Percentiles rank a stretch among this genome's conserved stretches.
Conservation (phyloP, 2,113 vertebrate species). For the Salvelinus namaycush region DNA sequence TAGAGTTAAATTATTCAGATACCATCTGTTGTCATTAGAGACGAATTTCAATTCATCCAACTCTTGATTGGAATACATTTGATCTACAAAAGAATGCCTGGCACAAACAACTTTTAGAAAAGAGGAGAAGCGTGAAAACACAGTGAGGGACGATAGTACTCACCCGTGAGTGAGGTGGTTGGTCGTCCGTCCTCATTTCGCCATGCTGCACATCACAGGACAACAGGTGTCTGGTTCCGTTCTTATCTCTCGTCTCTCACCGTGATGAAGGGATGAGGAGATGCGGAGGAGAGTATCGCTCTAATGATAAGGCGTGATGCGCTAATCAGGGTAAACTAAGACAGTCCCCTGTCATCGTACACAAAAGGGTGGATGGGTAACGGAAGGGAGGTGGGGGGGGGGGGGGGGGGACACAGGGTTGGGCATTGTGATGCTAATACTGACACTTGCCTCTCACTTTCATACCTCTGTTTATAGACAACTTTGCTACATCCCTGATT, state of each 20-base stretch:
- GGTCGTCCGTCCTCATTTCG: constrained; percentile 36
- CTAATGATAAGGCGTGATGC: constrained; percentile 20
- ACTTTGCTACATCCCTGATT: no score
- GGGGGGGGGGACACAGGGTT: constrained; percentile 28
- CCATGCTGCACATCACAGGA: constrained; percentile 11
- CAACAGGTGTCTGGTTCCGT: constrained; percentile 26
- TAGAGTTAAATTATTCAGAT: no score
- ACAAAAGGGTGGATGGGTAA: background rate
- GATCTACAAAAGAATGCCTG: background rate
- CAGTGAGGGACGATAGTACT: constrained; percentile 31
- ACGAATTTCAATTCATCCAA: no score
- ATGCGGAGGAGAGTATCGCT: constrained; percentile 30
- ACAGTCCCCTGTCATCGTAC: constrained; percentile 22
- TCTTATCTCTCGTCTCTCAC: constrained; percentile 22
- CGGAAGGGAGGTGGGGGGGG: background rate
- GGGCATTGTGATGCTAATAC: constrained; percentile 49
- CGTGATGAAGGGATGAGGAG: background rate
- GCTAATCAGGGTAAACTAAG: constrained; percentile 34
- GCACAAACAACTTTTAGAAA: background rate
- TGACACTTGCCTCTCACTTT: background rate
- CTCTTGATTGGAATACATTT: background rate
- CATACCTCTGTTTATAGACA: no score
- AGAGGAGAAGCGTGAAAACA: constrained; percentile 20
- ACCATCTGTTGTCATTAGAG: no score
- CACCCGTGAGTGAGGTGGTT: constrained; percentile 48